These are phyloP conservation scores for Epicampocera succincta DNA, from an alignment of 2,888 invertebrate species.

Conservation along the genomic window DNA sequence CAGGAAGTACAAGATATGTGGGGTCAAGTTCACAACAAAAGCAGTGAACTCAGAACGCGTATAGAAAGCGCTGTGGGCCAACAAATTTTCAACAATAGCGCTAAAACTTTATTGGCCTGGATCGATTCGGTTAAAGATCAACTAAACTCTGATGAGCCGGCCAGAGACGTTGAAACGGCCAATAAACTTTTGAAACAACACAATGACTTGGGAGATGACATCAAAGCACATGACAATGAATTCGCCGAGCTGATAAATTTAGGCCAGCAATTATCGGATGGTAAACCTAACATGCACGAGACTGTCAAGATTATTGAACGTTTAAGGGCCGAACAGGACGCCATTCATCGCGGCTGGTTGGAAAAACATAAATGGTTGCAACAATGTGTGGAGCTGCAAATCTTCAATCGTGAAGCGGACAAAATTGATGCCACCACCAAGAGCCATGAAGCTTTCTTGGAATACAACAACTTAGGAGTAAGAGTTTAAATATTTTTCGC, in stretches of 20 bases:
- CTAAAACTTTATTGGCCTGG: conserved; percentile 91
- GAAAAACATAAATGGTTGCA: conserved; percentile 92
- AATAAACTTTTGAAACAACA: conserved; percentile 94
- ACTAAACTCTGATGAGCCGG: conserved; percentile 89
- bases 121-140: conserved; percentile 90
- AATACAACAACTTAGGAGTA: conserved; percentile 93
- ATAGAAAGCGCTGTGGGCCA: conserved; percentile 97
- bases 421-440: conserved; percentile 97
- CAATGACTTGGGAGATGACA: conserved; percentile 94
- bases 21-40: conserved; percentile 93
- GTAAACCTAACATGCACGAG: conserved; percentile 89
- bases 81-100: conserved; percentile 88
- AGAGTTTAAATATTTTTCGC: conserved; percentile 74
- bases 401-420: conserved; percentile 97
- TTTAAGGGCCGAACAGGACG: conserved; percentile 88
- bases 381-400: conserved; percentile 93
- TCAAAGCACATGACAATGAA: conserved; percentile 94
- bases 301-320: conserved; percentile 89
- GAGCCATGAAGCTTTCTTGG: conserved; percentile 96
- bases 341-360: conserved; percentile 90
- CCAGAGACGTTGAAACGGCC: conserved; percentile 95
- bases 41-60: conserved; percentile 90
- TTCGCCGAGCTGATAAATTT: conserved; percentile 91
- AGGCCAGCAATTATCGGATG: conserved; percentile 88
- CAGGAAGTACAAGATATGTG: conserved; percentile 93